A percentile compares a stretch with the other conserved stretches of the same genome.
Evolutionary conservation across 2,113 vertebrate species (phyloP).

Genomic region (Hiodon tergisus): DNA sequence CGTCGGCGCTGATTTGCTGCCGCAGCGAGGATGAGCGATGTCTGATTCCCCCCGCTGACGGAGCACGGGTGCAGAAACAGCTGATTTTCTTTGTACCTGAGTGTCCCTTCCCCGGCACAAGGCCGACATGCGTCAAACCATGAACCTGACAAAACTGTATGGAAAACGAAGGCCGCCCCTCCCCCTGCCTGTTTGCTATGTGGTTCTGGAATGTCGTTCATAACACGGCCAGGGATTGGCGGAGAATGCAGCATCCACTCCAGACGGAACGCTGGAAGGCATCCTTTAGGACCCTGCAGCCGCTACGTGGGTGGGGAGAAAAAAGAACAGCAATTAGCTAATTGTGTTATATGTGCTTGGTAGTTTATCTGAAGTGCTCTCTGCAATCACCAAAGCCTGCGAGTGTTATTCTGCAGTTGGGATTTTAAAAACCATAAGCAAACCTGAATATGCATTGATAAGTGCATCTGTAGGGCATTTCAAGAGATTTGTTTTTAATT

Average conservation of each 20-base stretch:
- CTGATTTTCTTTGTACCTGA: no score
- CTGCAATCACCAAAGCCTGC: conserved; percentile 14
- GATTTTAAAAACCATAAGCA: conserved; percentile 6
- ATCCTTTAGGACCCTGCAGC: background rate
- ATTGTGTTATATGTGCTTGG: conserved; percentile 6
- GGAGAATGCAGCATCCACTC: background rate
- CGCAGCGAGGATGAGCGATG: conserved; percentile 7
- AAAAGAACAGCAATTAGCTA: conserved; percentile 6
- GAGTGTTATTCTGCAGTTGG: conserved; percentile 17
- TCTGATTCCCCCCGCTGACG: background rate
- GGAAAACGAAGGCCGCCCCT: no score
- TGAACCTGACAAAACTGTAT: no score
- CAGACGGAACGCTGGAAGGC: background rate
- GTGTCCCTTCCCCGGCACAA: no score
- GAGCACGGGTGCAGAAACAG: background rate
- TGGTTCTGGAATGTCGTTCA: no score
- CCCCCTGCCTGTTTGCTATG: no score
- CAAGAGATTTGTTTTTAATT: background rate
- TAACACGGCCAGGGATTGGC: no score
- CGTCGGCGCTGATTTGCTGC: conserved; percentile 35
- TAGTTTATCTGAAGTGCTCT: conserved; percentile 16
- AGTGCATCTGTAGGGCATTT: conserved; percentile 1
- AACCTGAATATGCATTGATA: background rate
- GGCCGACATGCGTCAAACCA: no score
- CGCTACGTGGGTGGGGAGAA: background rate